A percentile compares a stretch with the other conserved stretches of the same genome.
Evolutionary conservation across 1,140 invertebrate genomes (phyloP).

Genomic region (Chironomus striatipennis): DNA sequence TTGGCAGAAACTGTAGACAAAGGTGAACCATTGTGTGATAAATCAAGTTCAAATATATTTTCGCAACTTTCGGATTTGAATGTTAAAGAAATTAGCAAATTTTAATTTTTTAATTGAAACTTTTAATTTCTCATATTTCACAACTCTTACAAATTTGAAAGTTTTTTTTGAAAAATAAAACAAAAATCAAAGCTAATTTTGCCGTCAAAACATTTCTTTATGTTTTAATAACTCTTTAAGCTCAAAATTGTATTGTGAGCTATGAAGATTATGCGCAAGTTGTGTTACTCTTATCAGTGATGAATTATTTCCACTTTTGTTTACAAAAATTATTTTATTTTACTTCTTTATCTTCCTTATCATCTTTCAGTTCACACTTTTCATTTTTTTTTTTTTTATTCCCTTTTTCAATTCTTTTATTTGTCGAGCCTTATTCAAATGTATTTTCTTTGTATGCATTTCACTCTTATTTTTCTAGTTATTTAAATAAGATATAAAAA

Average conservation of each 20-base stretch:
- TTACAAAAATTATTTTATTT: background rate
- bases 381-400: background rate
- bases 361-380: background rate
- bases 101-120: no score
- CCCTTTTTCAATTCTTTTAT: background rate
- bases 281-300: conserved; percentile 1
- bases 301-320: conserved; percentile 14
- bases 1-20: no score
- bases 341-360: background rate
- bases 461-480: no score
- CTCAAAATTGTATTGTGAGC: background rate
- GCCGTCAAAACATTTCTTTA: background rate
- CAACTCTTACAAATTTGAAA: no score
- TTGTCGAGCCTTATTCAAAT: background rate
- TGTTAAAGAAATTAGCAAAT: no score
- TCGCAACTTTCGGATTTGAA: no score
- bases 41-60: no score
- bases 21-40: no score
- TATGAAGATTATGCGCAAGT: background rate
- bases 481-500: no score
- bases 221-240: background rate
- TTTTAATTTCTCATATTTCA: no score
- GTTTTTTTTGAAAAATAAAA: no score
- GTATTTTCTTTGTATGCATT: background rate
- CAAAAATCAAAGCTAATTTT: background rate